Percentiles rank a stretch among this genome's conserved stretches.
These are phyloP conservation scores for Rafetus swinhoei DNA, from an alignment of 2,113 vertebrate genomes.

Conservation along the genomic window DNA sequence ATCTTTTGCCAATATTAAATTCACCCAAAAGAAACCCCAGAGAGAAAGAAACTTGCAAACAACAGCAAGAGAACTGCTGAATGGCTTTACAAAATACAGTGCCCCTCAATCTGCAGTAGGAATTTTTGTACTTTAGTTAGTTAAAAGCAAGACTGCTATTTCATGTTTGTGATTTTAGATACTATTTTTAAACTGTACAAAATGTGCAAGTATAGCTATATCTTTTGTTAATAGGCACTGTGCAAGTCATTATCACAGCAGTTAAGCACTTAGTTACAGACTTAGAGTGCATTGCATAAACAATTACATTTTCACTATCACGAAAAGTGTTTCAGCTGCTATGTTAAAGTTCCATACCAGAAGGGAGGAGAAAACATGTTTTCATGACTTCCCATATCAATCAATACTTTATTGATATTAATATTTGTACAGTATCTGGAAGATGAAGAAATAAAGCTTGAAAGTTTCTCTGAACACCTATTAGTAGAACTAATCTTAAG, in stretches of 20 bases:
- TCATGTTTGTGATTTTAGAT: slow-evolving; percentile 29
- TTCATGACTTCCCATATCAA: not conserved
- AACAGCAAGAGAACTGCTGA: not conserved
- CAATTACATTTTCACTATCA: slow-evolving; percentile 21
- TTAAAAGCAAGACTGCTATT: slow-evolving; percentile 49
- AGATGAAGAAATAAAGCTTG: not conserved
- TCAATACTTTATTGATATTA: not conserved
- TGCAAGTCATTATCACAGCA: slow-evolving; percentile 61
- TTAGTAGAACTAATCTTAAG: not conserved
- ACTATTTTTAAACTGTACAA: too few species aligned
- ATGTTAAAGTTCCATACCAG: slow-evolving; percentile 8
- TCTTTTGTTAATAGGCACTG: not conserved
- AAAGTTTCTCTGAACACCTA: not conserved
- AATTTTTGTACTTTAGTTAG: slow-evolving; percentile 8
- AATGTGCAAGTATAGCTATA: not conserved
- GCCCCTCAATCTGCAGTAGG: slow-evolving; percentile 6
- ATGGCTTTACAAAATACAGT: not conserved
- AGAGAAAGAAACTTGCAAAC: not conserved
- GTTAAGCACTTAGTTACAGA: slow-evolving; percentile 33
- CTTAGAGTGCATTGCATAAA: not conserved
- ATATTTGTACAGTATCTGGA: not conserved
- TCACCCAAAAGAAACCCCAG: not conserved
- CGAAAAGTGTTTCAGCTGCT: not conserved
- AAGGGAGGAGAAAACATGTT: not conserved
- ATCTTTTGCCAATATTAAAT: not conserved